Evolutionary conservation across 2,888 invertebrate genomes (phyloP), one percentile per base, ranked within the genome.

Genomic region (Eulithis testata): DNA sequence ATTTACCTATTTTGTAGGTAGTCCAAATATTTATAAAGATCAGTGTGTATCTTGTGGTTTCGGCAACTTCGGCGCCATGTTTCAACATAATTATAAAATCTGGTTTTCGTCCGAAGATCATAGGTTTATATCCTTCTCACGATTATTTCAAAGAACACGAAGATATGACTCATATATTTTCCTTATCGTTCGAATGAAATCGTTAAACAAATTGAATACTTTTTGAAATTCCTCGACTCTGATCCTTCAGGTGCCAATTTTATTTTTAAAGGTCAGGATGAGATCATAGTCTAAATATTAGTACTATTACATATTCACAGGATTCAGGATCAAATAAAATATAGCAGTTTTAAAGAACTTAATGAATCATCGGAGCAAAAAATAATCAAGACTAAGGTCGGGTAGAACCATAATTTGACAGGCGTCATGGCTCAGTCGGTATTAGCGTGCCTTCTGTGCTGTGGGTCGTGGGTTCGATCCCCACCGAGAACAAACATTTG

Each of bases 121-220:
- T 12, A 40, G 9, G 2, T 40, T 9, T 6, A 8, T 37, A 68
- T 58, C 68, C 57, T 64, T 56, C 45, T 55, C 44, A 63, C 53
- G 49, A 50, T 52, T 31, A 31, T 31, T 68, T 63, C 64, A 9
- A 52, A 66, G 69, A 71, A 71, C 50, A n/a, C 47, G 50, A 44
- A 54, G 36, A 4, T 27, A 52, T 70, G 67, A 60, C 31, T 69
- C 71, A 72, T 57, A 31, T 50, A 62, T 44, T 54, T 63, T 62
- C 66, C 54, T 61, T 59, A 65, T 63, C 60, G 54, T 59, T 63
- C 44, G 31, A 54, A 56, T 63, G 52, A 69, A 69, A 66, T 66
- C 61, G 47, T 54, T 58, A 12, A 45, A 54, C 27, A 47, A 47
- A 49, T 3, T 60, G 8, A 5, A 53, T 8, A 11, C 14, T 12